phyloP scores from a whole-genome alignment of 1,140 invertebrate genomes.

The Pachyrhynchus sulphureomaculatus region DNA sequence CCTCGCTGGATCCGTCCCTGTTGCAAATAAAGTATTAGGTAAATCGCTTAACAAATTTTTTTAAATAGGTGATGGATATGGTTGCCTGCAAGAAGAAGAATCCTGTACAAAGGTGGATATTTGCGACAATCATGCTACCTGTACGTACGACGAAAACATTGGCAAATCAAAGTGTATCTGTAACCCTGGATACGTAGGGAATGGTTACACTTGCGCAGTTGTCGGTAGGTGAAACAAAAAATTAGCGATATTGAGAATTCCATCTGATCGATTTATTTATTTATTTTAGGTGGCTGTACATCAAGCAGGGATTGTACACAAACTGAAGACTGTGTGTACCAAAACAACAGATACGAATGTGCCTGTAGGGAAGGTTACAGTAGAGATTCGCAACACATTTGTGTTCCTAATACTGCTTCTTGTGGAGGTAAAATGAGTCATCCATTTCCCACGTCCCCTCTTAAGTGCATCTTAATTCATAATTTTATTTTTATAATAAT shows the following conservation, averaged over 20 bases:
- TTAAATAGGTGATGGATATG: constrained; percentile 65
- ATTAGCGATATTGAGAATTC: not conserved
- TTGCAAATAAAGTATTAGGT: no score
- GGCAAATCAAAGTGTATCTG: constrained; percentile 76
- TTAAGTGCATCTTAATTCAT: no score
- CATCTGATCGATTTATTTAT: not conserved
- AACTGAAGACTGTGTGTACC: constrained; percentile 69
- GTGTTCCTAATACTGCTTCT: constrained; percentile 54
- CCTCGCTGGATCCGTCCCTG: no score
- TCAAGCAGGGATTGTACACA: constrained; percentile 69
- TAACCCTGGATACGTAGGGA: constrained; percentile 75
- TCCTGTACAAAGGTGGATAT: constrained; percentile 66
- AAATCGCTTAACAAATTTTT: no score
- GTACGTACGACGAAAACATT: constrained; percentile 63
- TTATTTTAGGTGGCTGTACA: constrained; percentile 55
- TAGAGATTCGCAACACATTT: constrained; percentile 59
- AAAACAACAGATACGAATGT: constrained; percentile 60
- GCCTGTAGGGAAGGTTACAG: constrained; percentile 64
- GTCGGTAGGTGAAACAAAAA: constrained; percentile 11
- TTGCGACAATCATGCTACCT: constrained; percentile 75
- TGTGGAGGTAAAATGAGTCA: constrained; percentile 52
- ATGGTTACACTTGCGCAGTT: constrained; percentile 63
- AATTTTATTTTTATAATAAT: no score
- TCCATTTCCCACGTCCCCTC: not conserved
- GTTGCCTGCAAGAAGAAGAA: constrained; percentile 65